Evolutionary conservation across 2,797 vertebrate species (phyloP).

Genomic region (Labeo calbasu): DNA sequence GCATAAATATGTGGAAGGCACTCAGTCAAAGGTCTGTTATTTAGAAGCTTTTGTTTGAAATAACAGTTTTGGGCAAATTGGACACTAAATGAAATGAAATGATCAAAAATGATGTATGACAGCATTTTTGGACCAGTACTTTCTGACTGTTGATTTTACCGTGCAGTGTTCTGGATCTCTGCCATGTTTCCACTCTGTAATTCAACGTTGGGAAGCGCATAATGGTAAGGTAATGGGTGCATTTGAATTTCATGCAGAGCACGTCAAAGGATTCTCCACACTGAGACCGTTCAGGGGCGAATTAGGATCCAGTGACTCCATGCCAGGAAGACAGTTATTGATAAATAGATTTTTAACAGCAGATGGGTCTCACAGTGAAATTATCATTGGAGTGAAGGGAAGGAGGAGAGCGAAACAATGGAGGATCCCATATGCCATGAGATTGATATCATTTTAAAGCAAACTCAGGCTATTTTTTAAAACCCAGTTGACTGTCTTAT

Average conservation of each 20-base stretch:
- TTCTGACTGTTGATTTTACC: constrained; percentile 8
- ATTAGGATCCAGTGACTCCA: constrained; percentile 65
- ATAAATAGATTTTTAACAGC: constrained; percentile 69
- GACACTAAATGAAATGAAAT: constrained; percentile 10
- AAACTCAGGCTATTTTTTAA: background rate
- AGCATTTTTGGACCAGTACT: background rate
- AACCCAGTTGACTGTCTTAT: background rate
- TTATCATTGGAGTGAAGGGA: constrained; percentile 33
- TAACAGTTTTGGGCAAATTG: constrained; percentile 24
- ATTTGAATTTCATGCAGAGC: constrained; percentile 61
- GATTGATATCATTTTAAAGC: constrained; percentile 1
- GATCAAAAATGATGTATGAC: constrained; percentile 2
- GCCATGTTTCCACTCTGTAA: constrained; percentile 37
- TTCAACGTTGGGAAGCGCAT: constrained; percentile 42
- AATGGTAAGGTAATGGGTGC: constrained; percentile 42
- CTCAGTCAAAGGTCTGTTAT: constrained; percentile 40
- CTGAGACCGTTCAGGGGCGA: constrained; percentile 58
- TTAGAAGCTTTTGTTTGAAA: constrained; percentile 35
- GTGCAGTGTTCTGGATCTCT: background rate
- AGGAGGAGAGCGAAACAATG: background rate
- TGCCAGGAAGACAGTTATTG: constrained; percentile 64
- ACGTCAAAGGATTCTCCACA: constrained; percentile 51
- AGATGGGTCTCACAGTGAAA: constrained; percentile 67
- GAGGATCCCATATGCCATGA: constrained; percentile 1
- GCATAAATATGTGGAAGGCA: constrained; percentile 19